Conservation (phyloP, 2,797 vertebrate genomes). For the Cirrhinus mrigala region DNA sequence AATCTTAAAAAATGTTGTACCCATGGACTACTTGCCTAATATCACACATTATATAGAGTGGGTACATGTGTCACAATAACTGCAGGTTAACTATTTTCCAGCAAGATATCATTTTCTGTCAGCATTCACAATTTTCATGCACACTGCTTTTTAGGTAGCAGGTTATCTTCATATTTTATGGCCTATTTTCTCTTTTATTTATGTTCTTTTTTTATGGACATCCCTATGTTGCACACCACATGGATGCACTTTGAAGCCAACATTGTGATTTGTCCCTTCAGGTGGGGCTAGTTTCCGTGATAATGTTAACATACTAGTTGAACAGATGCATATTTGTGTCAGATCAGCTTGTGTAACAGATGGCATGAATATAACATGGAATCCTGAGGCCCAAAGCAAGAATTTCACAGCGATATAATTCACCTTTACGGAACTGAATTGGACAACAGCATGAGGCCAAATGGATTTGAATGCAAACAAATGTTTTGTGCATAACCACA, state of each 20-base stretch:
- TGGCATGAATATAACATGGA: slow-evolving; percentile 37
- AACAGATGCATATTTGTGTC: slow-evolving; percentile 47
- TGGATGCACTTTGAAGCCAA: neutral
- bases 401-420: slow-evolving; percentile 30
- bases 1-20: neutral
- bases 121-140: neutral
- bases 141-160: neutral
- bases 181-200: neutral
- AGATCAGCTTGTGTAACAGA: slow-evolving; percentile 46
- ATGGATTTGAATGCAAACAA: slow-evolving; percentile 42
- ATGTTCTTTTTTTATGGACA: neutral
- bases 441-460: slow-evolving; percentile 13
- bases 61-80: neutral
- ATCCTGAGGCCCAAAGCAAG: slow-evolving; percentile 34
- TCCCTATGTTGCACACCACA: neutral
- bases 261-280: slow-evolving; percentile 4
- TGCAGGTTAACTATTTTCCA: neutral
- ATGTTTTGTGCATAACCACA: slow-evolving; percentile 40
- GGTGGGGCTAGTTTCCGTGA: slow-evolving; percentile 3
- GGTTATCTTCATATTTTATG: neutral
- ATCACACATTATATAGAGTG: neutral
- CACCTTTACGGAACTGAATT: slow-evolving; percentile 16
- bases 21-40: neutral
- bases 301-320: slow-evolving; percentile 28
- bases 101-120: neutral